Evolutionary conservation across 2,888 invertebrate genomes (phyloP).

Genomic region (Hipparchia sbordonii): DNA sequence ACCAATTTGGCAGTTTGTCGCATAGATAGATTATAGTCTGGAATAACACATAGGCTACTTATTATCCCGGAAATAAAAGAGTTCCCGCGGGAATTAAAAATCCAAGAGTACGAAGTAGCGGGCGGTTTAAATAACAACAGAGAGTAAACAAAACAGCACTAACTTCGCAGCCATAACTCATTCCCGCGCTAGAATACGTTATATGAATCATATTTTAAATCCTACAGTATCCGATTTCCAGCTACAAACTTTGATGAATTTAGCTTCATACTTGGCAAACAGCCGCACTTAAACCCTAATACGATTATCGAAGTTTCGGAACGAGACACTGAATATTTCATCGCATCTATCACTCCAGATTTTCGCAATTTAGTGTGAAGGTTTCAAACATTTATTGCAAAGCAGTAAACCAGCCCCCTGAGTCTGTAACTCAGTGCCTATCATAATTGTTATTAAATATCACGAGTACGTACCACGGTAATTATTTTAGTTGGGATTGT

Average conservation of each 20-base stretch:
- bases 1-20: too few species aligned
- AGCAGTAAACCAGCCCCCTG: background rate
- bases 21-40: too few species aligned
- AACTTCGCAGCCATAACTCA: background rate
- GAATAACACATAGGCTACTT: too few species aligned
- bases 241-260: constrained; percentile 23
- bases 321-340: constrained; percentile 9
- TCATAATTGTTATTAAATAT: too few species aligned
- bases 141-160: background rate
- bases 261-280: constrained; percentile 19
- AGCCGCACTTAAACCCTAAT: constrained; percentile 17
- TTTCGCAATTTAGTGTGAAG: background rate
- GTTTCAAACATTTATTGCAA: background rate
- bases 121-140: too few species aligned
- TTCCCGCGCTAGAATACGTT: background rate
- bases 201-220: constrained; percentile 18
- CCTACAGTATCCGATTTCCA: constrained; percentile 23
- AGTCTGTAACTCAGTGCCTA: too few species aligned
- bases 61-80: too few species aligned
- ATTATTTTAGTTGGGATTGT: too few species aligned
- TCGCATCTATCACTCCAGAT: too few species aligned
- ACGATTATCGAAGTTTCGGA: constrained; percentile 21
- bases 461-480: too few species aligned
- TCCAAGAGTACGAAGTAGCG: too few species aligned
- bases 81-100: too few species aligned